Evolutionary conservation across 2,888 invertebrate genomes (phyloP), one percentile per base, ranked within the genome.

Genomic region (Lutraria lutraria): DNA sequence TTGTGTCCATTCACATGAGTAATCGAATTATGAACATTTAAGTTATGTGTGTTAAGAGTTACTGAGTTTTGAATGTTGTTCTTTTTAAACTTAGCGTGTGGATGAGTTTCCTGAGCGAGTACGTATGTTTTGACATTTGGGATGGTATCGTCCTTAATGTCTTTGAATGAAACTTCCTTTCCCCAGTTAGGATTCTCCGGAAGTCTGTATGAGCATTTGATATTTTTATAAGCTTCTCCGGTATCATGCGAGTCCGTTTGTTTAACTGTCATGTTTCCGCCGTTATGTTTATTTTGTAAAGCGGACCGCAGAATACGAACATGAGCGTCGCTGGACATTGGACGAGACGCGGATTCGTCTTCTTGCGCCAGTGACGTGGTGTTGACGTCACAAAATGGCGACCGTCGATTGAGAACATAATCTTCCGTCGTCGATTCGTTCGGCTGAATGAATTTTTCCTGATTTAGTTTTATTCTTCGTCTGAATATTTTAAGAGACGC

Each of bases 101-200:
- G 83, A 13, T 85, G 87, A 21, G 76, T 85, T 52, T 90, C 91
- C 56, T 92, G 90, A 81, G 93, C 92, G 1, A 94, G 89, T 25
- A 93, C 93, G 31, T 94, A 94, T 16, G 94, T 94, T 86, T 93
- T 93, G 0, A 94, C 94, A 83, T 90, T 94, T 0, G 94, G 93
- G 76, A 94, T 93, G 19, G 91, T 76, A 63, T 93, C 94, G 81
- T 93, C 93, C 87, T 92, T 92, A 0, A 90, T 91, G 56, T 94
- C 94, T 60, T 91, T 92, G 76, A 92, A 92, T 31, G 91, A 92
- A 19, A 92, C 89, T 86, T 92, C 93, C 68, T 93, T 92, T 21
- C 90, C 89, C 90, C 93, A 92, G 68, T 92, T 92, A 15, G 89
- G 87, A 68, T 94, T 93, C 79, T 94, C 93, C 4, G 93, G 92